A percentile compares a stretch with the other conserved stretches of the same genome.
These are phyloP conservation scores for Motacilla alba DNA, from an alignment of 2,113 vertebrate species.

Conservation along the genomic window DNA sequence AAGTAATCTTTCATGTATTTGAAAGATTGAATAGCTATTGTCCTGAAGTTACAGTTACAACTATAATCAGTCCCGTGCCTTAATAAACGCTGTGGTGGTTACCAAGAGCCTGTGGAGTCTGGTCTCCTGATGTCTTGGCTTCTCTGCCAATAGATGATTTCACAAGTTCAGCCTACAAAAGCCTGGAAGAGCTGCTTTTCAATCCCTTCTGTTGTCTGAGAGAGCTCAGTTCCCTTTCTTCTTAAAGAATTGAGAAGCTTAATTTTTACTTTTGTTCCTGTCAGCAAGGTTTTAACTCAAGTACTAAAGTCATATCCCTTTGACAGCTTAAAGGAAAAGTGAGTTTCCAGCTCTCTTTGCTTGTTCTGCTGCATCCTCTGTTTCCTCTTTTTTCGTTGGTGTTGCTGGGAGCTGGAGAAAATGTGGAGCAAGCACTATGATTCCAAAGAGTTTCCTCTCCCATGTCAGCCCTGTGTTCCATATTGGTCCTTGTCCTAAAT, in stretches of 20 bases:
- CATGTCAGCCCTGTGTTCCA: neutral
- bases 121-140: conserved; percentile 54
- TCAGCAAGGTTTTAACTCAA: conserved; percentile 6
- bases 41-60: conserved; percentile 12
- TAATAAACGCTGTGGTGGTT: neutral
- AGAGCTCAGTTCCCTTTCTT: conserved; percentile 6
- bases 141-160: conserved; percentile 56
- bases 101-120: conserved; percentile 44
- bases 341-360: neutral
- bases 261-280: conserved; percentile 43
- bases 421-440: neutral
- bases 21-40: conserved; percentile 40
- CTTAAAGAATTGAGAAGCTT: conserved; percentile 23
- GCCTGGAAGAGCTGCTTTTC: conserved; percentile 37
- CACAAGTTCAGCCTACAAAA: conserved; percentile 50
- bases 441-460: neutral
- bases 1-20: neutral
- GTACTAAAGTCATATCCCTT: neutral
- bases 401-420: neutral
- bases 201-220: conserved; percentile 32
- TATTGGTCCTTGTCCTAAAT: neutral
- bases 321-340: neutral
- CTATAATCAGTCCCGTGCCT: conserved; percentile 24
- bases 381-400: neutral
- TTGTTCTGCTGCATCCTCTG: neutral